These are phyloP conservation scores for Diarsia brunnea DNA, from an alignment of 2,888 invertebrate species.

Conservation along the genomic window DNA sequence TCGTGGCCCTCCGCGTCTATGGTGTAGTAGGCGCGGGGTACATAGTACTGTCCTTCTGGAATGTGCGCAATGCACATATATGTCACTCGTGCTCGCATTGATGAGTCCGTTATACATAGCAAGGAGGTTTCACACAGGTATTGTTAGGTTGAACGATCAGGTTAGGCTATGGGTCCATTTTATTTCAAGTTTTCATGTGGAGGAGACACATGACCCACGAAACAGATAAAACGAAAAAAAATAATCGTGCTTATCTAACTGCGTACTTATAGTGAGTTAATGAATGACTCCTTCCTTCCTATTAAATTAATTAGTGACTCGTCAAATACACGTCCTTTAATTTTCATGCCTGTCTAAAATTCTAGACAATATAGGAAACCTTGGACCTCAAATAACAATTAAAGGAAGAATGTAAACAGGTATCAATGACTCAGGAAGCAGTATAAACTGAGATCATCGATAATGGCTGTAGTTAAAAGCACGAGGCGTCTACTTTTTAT, in stretches of 20 bases:
- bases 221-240: too few relatives aligned
- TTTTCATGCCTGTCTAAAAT: conserved; percentile 4
- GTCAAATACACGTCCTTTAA: not conserved
- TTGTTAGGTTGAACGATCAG: not conserved
- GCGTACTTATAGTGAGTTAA: not conserved
- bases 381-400: conserved; percentile 32
- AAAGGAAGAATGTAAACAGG: conserved; percentile 42
- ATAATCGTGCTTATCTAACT: not conserved
- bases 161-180: not conserved
- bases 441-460: conserved; percentile 76
- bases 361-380: conserved; percentile 11
- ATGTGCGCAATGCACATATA: conserved; percentile 69
- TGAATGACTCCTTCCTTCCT: not conserved
- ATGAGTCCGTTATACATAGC: conserved; percentile 31
- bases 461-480: conserved; percentile 60
- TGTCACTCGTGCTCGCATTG: conserved; percentile 61
- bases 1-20: conserved; percentile 90
- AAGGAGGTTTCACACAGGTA: not conserved
- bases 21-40: conserved; percentile 91
- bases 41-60: conserved; percentile 90
- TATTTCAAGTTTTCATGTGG: not conserved
- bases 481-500: conserved; percentile 57
- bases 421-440: conserved; percentile 60
- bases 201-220: not conserved
- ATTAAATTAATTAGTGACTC: not conserved